Base-by-base conservation (phyloP, 2,888 invertebrate genomes). In the Nudaria mundana region DNA sequence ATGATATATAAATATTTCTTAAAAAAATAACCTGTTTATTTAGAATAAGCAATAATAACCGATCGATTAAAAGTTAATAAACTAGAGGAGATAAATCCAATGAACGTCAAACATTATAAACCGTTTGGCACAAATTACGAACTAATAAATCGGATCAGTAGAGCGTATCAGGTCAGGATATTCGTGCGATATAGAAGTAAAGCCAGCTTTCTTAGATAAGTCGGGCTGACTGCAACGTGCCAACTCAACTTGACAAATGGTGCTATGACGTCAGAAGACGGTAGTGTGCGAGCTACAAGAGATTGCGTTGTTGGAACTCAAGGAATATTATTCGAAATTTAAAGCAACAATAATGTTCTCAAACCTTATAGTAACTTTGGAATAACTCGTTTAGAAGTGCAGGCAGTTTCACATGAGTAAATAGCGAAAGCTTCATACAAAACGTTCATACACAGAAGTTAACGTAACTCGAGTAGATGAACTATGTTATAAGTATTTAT, bases 201-300 rank as follows among this genome's bases (percentile, higher is more conserved):
- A 75, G 71, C 72, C 70, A 71, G 71, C 72, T 71, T 74, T 74
- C 71, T 72, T 66, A 79, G 80, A 82, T 81, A 84, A 81, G 76
- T 67, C 72, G 68, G 61, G 66, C 61, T 76, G 78, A 68, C 74
- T 76, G 75, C 73, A 74, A 64, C 48, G 60, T 57, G 60, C 57
- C 52, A 61, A 71, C 71, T 81, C 74, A 81, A 72, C 75, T 66
- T 85, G 85, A 85, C 81, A 85, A 85, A 83, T 84, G 80, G 76
- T 67, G 49, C 56, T 60, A 56, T 76, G 76, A 80, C 75, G 78
- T 80, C 79, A 78, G 76, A 80, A 74, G 78, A 79, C 79, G 77
- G 52, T 51, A 37, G 28, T 36, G 43, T 44, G 42, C 41, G 38
- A 45, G 56, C 56, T 47, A 48, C 29, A 39, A 40, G 44, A 46